Evolutionary conservation across 2,888 invertebrate species (phyloP).

Genomic region (Ctenicera cuprea): DNA sequence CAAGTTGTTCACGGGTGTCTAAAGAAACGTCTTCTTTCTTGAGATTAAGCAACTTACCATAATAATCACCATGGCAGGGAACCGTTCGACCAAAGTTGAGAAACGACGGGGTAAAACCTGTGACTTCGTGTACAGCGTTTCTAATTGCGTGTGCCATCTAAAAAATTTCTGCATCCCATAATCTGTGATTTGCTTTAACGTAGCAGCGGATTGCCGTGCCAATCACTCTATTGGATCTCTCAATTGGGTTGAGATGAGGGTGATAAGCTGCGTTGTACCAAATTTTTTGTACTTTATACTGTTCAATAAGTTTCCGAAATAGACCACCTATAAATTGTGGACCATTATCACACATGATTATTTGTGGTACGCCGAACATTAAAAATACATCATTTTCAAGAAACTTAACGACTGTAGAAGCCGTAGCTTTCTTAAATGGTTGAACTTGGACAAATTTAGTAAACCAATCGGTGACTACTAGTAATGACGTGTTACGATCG

Average conservation of each 20-base stretch:
- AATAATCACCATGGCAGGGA: conserved; percentile 46
- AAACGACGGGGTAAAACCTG: conserved; percentile 47
- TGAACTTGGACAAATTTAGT: conserved; percentile 45
- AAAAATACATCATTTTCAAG: conserved; percentile 48
- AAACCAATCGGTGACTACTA: conserved; percentile 45
- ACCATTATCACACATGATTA: conserved; percentile 49
- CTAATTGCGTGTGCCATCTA: conserved; percentile 52
- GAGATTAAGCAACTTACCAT: conserved; percentile 28
- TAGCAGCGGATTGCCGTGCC: conserved; percentile 56
- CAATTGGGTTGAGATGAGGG: conserved; percentile 55
- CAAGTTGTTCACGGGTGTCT: conserved; percentile 4
- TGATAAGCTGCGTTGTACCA: conserved; percentile 48
- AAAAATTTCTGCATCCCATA: conserved; percentile 58
- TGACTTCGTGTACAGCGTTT: conserved; percentile 49
- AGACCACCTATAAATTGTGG: conserved; percentile 34
- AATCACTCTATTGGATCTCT: conserved; percentile 52
- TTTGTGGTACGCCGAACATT: conserved; percentile 47
- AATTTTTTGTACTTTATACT: conserved; percentile 41
- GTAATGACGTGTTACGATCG: conserved; percentile 23
- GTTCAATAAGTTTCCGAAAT: conserved; percentile 29
- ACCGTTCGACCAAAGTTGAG: conserved; percentile 53
- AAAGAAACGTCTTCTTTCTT: not conserved
- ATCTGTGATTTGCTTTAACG: conserved; percentile 52
- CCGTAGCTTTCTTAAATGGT: conserved; percentile 26
- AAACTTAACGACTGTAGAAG: conserved; percentile 8